Evolutionary conservation across 2,888 invertebrate genomes (phyloP), one percentile per base, ranked within the genome.

Genomic region (Aporophyla nigra): DNA sequence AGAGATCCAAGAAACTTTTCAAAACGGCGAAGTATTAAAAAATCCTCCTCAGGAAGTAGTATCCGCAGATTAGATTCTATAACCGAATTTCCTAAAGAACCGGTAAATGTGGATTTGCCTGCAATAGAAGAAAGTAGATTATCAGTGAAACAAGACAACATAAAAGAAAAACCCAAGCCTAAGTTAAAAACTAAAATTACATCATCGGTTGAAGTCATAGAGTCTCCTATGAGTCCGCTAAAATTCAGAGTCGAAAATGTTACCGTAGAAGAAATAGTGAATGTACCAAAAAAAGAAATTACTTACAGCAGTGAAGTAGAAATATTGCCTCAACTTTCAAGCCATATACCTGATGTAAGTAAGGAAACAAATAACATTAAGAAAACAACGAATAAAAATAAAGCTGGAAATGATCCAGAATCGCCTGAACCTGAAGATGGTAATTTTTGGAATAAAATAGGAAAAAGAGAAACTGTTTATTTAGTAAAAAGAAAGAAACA

Each of bases 381-480:
- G 75, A 93, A 91, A 82, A 89, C 83, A 71, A 91, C 82, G 84
- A 87, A 72, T 89, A 89, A 91, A 84, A 80, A 88, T 76, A 73
- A 79, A 78, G 74, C 76, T 83, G 85, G 85, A 86, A 86, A 75
- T 73, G 91, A 92, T 73, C 80, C 88, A 58, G 87, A 86, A 27
- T 95, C 96, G 2, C 94, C 95, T 51, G 96, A 96, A 82, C 94
- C 94, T 16, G 96, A 96, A 2, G 94, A 94, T 80, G 96, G 95
- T 19, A 97, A 98, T 90, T 98, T 98, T 93, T 98, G 98, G 98
- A 97, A 97, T 46, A 97, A 96, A 93, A 97, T 98, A 80, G 98
- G 97, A 7, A 97, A 97, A 85, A 94, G 98, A 78, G 98, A 98
- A 93, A 97, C 97, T n/a, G 93, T 97, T 61, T 97, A 97, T 88